A percentile compares a stretch with the other conserved stretches of the same genome.
These are phyloP conservation scores for Torymus auratus DNA, from an alignment of 2,888 invertebrate species.

Conservation along the genomic window DNA sequence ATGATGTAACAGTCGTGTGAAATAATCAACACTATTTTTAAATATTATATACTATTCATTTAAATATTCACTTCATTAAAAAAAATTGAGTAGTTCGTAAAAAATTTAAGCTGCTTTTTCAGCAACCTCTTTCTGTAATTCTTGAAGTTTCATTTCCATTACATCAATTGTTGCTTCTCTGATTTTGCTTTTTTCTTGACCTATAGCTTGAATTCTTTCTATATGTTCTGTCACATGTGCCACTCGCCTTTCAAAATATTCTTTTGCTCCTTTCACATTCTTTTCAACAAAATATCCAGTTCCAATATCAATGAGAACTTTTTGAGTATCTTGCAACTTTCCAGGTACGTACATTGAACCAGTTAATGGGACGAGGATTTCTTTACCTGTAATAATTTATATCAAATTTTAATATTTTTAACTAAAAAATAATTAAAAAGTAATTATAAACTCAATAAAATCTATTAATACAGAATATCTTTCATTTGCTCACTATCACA, in stretches of 20 bases:
- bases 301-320: conserved; percentile 96
- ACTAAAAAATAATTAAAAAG: not conserved
- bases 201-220: conserved; percentile 91
- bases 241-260: conserved; percentile 94
- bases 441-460: not conserved
- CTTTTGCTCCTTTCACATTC: conserved; percentile 89
- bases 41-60: conserved; percentile 33
- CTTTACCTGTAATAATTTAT: conserved; percentile 77
- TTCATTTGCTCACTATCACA: too few relatives aligned
- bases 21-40: conserved; percentile 26
- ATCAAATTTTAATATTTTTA: not conserved
- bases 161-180: conserved; percentile 87
- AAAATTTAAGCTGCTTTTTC: conserved; percentile 59
- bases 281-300: conserved; percentile 98
- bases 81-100: not conserved
- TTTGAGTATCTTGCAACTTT: conserved; percentile 87
- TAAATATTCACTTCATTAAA: not conserved
- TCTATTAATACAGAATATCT: too few relatives aligned
- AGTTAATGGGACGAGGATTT: conserved; percentile 94
- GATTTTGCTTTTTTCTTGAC: conserved; percentile 89
- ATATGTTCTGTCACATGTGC: conserved; percentile 95
- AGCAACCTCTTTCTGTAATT: conserved; percentile 70
- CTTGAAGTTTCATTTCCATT: conserved; percentile 85
- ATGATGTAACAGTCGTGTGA: conserved; percentile 15
- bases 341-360: conserved; percentile 99